Evolutionary conservation across 2,113 vertebrate species (phyloP), one percentile per base, ranked within the genome.

Genomic region (Tetraodon nigroviridis): DNA sequence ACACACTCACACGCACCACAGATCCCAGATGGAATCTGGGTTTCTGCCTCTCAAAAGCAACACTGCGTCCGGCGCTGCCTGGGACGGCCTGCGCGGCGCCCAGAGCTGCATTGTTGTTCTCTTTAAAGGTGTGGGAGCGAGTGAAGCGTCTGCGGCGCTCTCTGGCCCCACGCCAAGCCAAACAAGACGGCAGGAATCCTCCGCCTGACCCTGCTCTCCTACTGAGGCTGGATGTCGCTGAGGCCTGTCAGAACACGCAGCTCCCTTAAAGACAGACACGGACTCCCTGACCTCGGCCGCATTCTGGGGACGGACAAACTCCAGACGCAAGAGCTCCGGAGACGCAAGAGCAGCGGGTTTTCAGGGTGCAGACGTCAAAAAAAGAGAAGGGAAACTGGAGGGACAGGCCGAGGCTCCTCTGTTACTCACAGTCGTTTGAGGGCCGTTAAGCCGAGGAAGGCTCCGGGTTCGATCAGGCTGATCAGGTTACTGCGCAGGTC

Each of bases 401-500:
- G 22, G n/a, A n/a, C n/a, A n/a, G n/a, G n/a, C n/a, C n/a, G 7
- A 7, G 67, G 57, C 46, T 69, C 15, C 13, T 32, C 18, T 16
- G 17, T 11, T 84, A 97, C 96, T 98, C 87, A 99, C 97, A 99
- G 87, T 90, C 91, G 89, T 87, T 98, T 99, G 44, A 99, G 90
- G 4, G 93, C 91, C 11, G 89, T 81, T 79, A 98, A 91, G 51
- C 95, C 95, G 61, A 92, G 85, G 79, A 99, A 98, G 61, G 95
- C 94, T 70, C 93, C 95, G 5, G 95, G 93, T 79, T 97, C 94
- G 75, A 99, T 93, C 24, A 80, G 91, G 74, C 90, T 95, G 81
- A 98, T 97, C 50, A 94, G 80, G 88, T 99, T 99, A 81, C 95
- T 98, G 83, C 93, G 92, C 61, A 99, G 90, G 78, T 98, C 95